Evolutionary conservation across 2,113 vertebrate species (phyloP).

Genomic region (Labeo rohita): DNA sequence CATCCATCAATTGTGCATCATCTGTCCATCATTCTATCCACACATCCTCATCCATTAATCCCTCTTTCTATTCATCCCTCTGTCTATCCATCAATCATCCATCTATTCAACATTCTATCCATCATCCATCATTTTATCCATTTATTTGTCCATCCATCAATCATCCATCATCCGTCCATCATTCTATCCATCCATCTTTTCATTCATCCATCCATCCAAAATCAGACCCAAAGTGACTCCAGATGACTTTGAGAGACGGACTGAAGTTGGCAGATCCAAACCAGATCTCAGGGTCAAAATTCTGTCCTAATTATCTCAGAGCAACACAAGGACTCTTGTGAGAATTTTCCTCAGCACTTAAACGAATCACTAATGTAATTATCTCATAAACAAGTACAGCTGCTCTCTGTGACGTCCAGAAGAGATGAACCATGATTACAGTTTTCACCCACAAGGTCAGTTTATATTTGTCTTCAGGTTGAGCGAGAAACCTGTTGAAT

Average conservation of each 20-base stretch:
- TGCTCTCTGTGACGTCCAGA: neutral
- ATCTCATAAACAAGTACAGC: neutral
- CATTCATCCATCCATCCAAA: too few species aligned
- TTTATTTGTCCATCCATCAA: too few species aligned
- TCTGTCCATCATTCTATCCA: too few species aligned
- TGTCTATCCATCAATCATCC: too few species aligned
- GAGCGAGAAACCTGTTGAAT: neutral
- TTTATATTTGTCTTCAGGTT: neutral
- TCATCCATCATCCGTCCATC: too few species aligned
- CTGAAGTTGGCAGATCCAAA: neutral
- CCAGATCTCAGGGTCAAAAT: neutral
- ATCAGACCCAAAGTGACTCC: neutral
- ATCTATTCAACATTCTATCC: neutral
- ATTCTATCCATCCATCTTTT: too few species aligned
- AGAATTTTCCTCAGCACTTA: conserved; percentile 2
- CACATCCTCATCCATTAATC: too few species aligned
- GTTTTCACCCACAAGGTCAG: conserved; percentile 8
- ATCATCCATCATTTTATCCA: neutral
- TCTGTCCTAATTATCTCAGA: neutral
- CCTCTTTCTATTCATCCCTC: too few species aligned
- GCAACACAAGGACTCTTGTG: conserved; percentile 11
- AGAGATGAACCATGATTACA: neutral
- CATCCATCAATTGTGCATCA: too few species aligned
- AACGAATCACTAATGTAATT: conserved; percentile 5
- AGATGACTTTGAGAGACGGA: neutral